Percentiles rank a stretch among this genome's conserved stretches.
Conservation (phyloP, 2,888 invertebrate genomes). For the Calliphora vomitoria region DNA sequence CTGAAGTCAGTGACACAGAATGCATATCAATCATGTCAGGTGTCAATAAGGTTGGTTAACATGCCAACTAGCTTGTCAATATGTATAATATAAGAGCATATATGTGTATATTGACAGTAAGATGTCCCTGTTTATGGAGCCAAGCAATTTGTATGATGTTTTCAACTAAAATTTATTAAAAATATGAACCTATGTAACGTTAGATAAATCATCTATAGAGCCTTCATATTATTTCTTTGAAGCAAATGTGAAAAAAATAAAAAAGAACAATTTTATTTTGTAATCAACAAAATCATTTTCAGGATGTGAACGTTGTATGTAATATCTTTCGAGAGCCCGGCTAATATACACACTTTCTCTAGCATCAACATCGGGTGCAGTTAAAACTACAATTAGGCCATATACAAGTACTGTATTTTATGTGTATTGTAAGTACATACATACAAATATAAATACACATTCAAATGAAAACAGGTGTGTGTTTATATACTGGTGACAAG, state of each 20-base stretch:
- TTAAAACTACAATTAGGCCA: conserved; percentile 55
- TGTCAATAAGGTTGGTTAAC: conserved; percentile 70
- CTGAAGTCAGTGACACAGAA: conserved; percentile 61
- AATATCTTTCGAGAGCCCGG: no score
- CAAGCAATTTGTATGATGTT: no score
- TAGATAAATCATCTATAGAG: no score
- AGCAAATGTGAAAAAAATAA: no score
- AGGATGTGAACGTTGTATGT: no score
- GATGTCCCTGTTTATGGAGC: background rate
- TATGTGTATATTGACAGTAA: background rate
- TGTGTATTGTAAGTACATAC: background rate
- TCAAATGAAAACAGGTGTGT: background rate
- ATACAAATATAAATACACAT: background rate
- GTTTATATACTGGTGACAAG: conserved; percentile 6
- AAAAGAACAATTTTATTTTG: no score
- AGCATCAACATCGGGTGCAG: conserved; percentile 4
- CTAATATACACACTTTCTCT: background rate
- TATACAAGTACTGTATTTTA: background rate
- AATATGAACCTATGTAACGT: no score
- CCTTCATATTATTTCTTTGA: no score
- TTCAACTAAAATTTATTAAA: no score
- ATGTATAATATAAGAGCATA: background rate
- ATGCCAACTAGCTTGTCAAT: conserved; percentile 48
- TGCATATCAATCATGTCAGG: conserved; percentile 71
- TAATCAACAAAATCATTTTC: no score